Percentiles rank a stretch among this genome's conserved stretches.
These are phyloP conservation scores for Melipona quadrifasciata DNA, from an alignment of 1,140 invertebrate genomes.

Conservation along the genomic window DNA sequence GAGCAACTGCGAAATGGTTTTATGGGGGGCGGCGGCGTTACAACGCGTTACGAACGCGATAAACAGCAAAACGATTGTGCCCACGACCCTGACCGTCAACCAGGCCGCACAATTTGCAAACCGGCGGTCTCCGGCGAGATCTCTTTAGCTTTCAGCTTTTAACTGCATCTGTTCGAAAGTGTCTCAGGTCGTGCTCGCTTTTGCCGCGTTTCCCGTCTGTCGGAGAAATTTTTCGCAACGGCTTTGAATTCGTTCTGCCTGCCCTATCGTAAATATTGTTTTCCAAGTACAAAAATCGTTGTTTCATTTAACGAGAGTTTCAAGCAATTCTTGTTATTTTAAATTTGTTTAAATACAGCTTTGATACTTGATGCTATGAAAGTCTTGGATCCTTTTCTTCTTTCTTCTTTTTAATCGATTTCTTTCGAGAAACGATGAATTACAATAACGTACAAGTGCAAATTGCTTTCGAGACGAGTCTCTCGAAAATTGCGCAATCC, in stretches of 20 bases:
- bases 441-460: background rate
- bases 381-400: too few relatives aligned
- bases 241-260: background rate
- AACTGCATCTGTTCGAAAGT: background rate
- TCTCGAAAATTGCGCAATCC: background rate
- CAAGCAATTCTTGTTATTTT: background rate
- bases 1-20: slow-evolving; percentile 65
- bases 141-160: background rate
- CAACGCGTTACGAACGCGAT: slow-evolving; percentile 20
- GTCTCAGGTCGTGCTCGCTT: background rate
- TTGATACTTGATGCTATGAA: too few relatives aligned
- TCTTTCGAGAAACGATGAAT: background rate
- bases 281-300: too few relatives aligned
- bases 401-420: background rate
- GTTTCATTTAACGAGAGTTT: too few relatives aligned
- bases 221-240: background rate
- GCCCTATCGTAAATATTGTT: background rate
- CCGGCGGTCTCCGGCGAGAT: background rate
- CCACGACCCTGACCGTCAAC: slow-evolving; percentile 39
- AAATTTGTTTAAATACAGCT: background rate
- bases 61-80: background rate
- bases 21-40: slow-evolving; percentile 29
- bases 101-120: slow-evolving; percentile 25
- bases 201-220: background rate
- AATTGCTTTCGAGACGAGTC: background rate